A percentile compares a stretch with the other conserved stretches of the same genome.
These are phyloP conservation scores for Cataglyphis rosenhaueri DNA, from an alignment of 2,888 invertebrate genomes.

Conservation along the genomic window DNA sequence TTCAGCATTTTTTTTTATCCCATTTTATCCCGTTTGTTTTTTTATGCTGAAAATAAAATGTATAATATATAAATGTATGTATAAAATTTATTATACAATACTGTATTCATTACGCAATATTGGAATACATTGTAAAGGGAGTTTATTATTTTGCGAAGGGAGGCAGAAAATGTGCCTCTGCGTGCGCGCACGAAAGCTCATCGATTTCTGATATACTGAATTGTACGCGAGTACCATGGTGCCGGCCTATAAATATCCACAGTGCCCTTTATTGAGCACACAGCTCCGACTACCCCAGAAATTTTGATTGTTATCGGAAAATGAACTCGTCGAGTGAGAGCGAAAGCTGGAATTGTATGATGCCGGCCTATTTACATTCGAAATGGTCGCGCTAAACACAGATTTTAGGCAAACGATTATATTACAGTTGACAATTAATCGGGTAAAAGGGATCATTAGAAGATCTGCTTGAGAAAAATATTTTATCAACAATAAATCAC, in stretches of 20 bases:
- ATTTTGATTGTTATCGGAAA: constrained; percentile 10
- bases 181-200: constrained; percentile 58
- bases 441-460: neutral
- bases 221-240: constrained; percentile 48
- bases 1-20: neutral
- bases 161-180: constrained; percentile 32
- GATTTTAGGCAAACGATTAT: neutral
- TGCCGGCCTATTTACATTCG: neutral
- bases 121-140: neutral
- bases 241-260: constrained; percentile 64
- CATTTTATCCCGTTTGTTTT: neutral
- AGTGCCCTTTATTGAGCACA: constrained; percentile 61
- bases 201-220: constrained; percentile 63
- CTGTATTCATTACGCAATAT: constrained; percentile 3
- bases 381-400: neutral
- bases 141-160: constrained; percentile 19
- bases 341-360: neutral
- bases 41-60: neutral
- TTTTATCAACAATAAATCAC: neutral
- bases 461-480: neutral
- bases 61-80: neutral
- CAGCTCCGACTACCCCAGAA: constrained; percentile 24
- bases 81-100: neutral
- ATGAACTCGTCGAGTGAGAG: neutral
- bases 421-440: neutral